Evolutionary conservation across 53 echinoderm and acorn worm genomes (phyloP).

Genomic region (Patiria pectinifera): DNA sequence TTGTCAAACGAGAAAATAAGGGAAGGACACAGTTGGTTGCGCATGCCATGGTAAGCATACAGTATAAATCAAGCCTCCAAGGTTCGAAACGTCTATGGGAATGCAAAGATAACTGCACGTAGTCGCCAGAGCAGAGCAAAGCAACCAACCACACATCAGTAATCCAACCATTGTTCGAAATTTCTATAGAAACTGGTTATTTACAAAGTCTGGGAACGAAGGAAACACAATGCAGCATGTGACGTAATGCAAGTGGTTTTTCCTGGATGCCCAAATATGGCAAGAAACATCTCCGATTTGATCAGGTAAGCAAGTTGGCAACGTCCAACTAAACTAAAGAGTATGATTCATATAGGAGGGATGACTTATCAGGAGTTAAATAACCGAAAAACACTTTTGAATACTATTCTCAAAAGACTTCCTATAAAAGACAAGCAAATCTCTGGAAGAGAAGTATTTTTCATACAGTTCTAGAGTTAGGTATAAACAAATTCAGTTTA

Average conservation of each 20-base stretch:
- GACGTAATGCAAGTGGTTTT: constrained; percentile 25
- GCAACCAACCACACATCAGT: not conserved
- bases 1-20: not conserved
- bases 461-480: too few relatives aligned
- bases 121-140: not conserved
- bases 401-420: too few relatives aligned
- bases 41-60: not conserved
- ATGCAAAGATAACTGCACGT: not conserved
- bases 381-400: too few relatives aligned
- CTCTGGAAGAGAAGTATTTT: too few relatives aligned
- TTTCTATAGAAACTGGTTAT: constrained; percentile 20
- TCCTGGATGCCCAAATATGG: constrained; percentile 38
- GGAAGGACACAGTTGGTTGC: not conserved
- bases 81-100: not conserved
- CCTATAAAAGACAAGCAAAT: too few relatives aligned
- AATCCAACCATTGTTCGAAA: constrained; percentile 18
- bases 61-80: not conserved
- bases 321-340: too few relatives aligned
- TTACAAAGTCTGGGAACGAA: not conserved
- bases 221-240: constrained; percentile 16
- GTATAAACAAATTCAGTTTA: too few relatives aligned
- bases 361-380: too few relatives aligned
- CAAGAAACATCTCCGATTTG: not conserved
- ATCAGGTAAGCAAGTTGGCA: not conserved
- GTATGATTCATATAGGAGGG: too few relatives aligned